Percentiles rank a stretch among this genome's conserved stretches.
Evolutionary conservation across 2,797 vertebrate genomes (phyloP).

Genomic region (Gephyroberyx darwinii): DNA sequence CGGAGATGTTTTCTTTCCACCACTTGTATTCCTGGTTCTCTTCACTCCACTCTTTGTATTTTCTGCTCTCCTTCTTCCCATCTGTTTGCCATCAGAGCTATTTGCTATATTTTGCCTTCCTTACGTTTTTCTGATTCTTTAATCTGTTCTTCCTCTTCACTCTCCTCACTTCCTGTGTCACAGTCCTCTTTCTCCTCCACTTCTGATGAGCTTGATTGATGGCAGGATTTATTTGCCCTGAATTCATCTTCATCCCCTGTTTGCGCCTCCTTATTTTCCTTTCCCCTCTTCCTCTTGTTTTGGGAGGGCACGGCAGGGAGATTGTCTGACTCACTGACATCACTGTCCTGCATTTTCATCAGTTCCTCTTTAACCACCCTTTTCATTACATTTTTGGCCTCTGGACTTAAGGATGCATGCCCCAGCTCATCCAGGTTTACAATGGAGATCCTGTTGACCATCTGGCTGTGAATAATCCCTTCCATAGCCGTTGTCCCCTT

Average conservation of each 20-base stretch:
- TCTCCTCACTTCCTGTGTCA: slow-evolving; percentile 45
- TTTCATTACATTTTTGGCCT: slow-evolving; percentile 78
- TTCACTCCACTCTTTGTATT: background rate
- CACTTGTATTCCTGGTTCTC: background rate
- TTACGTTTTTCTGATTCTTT: background rate
- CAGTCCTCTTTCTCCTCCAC: slow-evolving; percentile 21
- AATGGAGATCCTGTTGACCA: background rate
- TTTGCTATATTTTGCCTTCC: background rate
- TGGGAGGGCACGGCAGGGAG: slow-evolving; percentile 9
- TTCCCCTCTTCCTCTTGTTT: slow-evolving; percentile 76
- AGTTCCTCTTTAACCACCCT: slow-evolving; percentile 83
- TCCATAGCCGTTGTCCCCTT: background rate
- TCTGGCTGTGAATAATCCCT: background rate
- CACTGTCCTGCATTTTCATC: slow-evolving; percentile 81
- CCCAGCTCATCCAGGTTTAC: slow-evolving; percentile 16
- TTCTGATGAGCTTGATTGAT: slow-evolving; percentile 52
- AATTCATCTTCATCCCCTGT: slow-evolving; percentile 44
- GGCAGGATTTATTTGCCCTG: slow-evolving; percentile 69
- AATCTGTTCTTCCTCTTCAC: slow-evolving; percentile 40
- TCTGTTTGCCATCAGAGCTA: slow-evolving; percentile 18
- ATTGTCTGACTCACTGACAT: slow-evolving; percentile 58
- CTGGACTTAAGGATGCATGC: slow-evolving; percentile 68
- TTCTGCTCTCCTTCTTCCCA: slow-evolving; percentile 1
- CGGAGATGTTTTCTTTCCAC: slow-evolving; percentile 10
- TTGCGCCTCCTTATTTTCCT: slow-evolving; percentile 46